These are phyloP conservation scores for Clanis bilineata DNA, from an alignment of 2,888 invertebrate genomes.

Conservation along the genomic window DNA sequence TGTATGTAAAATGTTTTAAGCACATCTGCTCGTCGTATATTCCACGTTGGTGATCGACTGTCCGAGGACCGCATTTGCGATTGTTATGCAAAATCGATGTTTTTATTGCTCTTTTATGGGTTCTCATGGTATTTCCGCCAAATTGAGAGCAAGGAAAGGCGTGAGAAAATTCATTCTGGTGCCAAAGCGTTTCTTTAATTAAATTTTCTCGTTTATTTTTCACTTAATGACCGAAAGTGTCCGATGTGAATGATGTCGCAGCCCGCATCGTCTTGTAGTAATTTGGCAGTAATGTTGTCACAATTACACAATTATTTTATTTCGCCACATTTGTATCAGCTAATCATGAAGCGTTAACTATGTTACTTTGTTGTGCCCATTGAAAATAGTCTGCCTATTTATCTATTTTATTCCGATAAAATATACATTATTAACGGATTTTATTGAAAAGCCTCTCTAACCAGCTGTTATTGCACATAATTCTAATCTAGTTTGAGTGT, in stretches of 20 bases:
- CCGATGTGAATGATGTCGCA: slow-evolving; percentile 16
- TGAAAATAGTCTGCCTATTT: neutral
- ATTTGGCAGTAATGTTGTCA: neutral
- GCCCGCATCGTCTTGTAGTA: neutral
- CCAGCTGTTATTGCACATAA: too few species aligned
- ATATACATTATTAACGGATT: too few species aligned
- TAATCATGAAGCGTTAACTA: neutral
- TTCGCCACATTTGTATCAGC: neutral
- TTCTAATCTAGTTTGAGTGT: too few species aligned
- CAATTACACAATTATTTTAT: neutral
- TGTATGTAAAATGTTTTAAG: too few species aligned
- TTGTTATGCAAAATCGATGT: slow-evolving; percentile 65
- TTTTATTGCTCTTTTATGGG: slow-evolving; percentile 60
- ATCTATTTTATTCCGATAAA: too few species aligned
- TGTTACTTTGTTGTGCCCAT: neutral
- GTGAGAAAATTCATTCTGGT: slow-evolving; percentile 54
- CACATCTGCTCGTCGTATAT: slow-evolving; percentile 24
- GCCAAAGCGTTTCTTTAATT: slow-evolving; percentile 66
- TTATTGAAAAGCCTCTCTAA: too few species aligned
- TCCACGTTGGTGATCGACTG: slow-evolving; percentile 28
- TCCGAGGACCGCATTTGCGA: slow-evolving; percentile 43
- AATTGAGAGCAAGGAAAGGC: slow-evolving; percentile 56
- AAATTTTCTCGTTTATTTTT: slow-evolving; percentile 54
- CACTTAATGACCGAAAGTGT: slow-evolving; percentile 44
- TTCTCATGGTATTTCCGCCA: slow-evolving; percentile 51